Percentiles rank a stretch among this genome's conserved stretches.
Evolutionary conservation across 2,888 invertebrate genomes (phyloP).

Genomic region (Scrobipalpa atriplicella): DNA sequence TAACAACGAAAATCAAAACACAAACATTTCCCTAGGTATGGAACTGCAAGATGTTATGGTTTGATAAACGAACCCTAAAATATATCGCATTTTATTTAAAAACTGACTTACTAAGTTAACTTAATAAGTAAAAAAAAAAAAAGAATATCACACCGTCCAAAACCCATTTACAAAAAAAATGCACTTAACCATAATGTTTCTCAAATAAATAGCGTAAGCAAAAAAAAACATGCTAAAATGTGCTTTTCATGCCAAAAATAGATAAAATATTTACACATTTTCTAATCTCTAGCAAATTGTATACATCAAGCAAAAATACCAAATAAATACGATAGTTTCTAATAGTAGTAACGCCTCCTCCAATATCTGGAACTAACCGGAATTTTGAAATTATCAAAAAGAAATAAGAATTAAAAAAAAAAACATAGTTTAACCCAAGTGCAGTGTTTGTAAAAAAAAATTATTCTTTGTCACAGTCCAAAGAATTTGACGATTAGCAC

Average conservation of each 20-base stretch:
- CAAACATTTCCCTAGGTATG: not conserved
- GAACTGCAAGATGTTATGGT: too few relatives aligned
- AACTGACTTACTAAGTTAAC: too few relatives aligned
- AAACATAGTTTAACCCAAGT: too few relatives aligned
- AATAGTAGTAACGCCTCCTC: conserved; percentile 74
- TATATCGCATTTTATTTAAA: too few relatives aligned
- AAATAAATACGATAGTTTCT: conserved; percentile 49
- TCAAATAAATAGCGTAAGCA: not conserved
- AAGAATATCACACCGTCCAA: not conserved
- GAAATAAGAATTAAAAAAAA: too few relatives aligned
- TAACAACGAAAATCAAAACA: not conserved
- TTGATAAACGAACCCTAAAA: too few relatives aligned
- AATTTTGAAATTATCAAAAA: conserved; percentile 1
- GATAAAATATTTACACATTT: conserved; percentile 30
- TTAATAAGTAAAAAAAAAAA: too few relatives aligned
- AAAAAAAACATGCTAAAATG: conserved; percentile 18
- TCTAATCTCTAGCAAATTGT: conserved; percentile 46
- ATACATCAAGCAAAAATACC: conserved; percentile 40
- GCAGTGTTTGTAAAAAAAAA: too few relatives aligned
- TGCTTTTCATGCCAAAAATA: not conserved
- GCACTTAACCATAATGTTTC: not conserved
- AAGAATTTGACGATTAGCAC: too few relatives aligned
- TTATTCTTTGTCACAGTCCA: too few relatives aligned
- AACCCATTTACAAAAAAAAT: not conserved
- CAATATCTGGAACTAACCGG: conserved; percentile 67